A percentile compares a stretch with the other conserved stretches of the same genome.
phyloP scores from a whole-genome alignment of 2,797 vertebrate species.

The Luscinia luscinia region DNA sequence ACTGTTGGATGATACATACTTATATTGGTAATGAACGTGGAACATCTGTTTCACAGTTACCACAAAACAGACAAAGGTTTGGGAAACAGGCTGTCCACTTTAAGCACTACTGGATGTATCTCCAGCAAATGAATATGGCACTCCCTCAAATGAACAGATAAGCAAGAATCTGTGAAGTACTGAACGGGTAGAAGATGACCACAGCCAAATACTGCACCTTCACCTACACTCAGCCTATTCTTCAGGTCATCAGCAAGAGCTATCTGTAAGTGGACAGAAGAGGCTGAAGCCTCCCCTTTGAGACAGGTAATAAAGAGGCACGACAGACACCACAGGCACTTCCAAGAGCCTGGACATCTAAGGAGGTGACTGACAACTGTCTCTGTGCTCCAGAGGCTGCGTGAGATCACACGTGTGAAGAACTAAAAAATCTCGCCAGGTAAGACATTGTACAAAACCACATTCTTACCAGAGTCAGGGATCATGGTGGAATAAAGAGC shows the following conservation, averaged over 20 bases:
- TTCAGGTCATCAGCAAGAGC: neutral
- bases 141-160: neutral
- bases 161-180: neutral
- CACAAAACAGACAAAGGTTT: neutral
- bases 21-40: neutral
- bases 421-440: neutral
- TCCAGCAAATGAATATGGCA: neutral
- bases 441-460: neutral
- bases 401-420: accelerated
- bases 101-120: neutral
- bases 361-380: neutral
- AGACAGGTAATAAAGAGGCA: neutral
- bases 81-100: neutral
- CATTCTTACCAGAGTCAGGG: neutral
- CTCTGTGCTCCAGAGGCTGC: neutral
- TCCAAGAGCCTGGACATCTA: neutral
- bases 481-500: neutral
- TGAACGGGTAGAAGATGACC: neutral
- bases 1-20: neutral
- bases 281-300: neutral
- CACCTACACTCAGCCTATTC: neutral
- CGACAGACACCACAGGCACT: neutral
- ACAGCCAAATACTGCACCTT: neutral
- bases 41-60: neutral
- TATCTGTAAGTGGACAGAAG: neutral